Evolutionary conservation across 2,113 vertebrate species (phyloP).

Genomic region (Prolemur simus): DNA sequence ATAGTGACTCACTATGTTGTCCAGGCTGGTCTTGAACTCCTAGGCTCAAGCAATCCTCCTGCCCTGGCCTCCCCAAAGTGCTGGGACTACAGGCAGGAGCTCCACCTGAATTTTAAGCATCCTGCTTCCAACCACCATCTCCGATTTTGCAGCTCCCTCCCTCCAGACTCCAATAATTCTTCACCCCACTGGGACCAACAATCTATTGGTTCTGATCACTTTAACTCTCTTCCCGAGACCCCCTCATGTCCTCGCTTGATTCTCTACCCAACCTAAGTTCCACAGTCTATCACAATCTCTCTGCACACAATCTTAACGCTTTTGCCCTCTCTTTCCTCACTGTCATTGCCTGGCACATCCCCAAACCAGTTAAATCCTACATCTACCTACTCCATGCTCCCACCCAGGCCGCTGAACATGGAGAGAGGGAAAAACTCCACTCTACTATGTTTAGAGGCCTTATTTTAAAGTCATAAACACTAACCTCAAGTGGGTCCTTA

Average conservation of each 20-base stretch:
- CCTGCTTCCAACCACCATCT: not conserved
- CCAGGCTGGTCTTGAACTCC: no score
- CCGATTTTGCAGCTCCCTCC: not conserved
- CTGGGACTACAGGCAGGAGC: no score
- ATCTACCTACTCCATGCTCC: not conserved
- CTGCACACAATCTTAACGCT: not conserved
- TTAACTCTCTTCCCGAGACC: not conserved
- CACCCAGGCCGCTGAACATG: not conserved
- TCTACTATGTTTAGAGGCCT: not conserved
- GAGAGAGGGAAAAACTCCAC: not conserved
- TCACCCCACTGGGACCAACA: not conserved
- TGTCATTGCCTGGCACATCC: not conserved
- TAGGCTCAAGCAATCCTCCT: no score
- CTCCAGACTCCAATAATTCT: not conserved
- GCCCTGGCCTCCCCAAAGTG: no score
- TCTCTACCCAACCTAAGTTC: not conserved
- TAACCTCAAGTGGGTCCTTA: not conserved
- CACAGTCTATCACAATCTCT: not conserved
- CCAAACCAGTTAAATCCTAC: not conserved
- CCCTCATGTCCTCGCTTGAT: not conserved
- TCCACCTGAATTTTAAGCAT: not conserved
- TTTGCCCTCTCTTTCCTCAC: not conserved
- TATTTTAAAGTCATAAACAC: not conserved
- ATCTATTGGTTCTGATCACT: not conserved
- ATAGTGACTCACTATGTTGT: no score